Base-by-base conservation (phyloP, 2,113 vertebrate genomes). In the Mesitornis unicolor region DNA sequence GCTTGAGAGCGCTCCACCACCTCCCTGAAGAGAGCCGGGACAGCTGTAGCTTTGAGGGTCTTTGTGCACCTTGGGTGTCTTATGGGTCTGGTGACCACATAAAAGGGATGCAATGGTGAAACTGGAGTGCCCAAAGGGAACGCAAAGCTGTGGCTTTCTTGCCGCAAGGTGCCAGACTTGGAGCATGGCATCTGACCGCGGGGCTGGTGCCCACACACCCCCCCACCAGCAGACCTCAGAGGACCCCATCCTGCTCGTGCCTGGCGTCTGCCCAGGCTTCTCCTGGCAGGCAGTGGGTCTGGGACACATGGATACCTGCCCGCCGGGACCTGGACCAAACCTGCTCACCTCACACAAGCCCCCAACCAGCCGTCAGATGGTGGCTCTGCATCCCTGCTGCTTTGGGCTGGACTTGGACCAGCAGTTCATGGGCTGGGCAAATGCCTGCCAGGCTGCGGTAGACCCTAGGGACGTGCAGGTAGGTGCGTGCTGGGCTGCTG, bases 151-250 rank as follows among this genome's bases (percentile, higher is more conserved):
- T 8, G 64, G 31, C 38, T 88, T 80, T 50, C 43, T 73, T 40
- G 31, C 68, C 1, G 0, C 5, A 3, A 94, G 78, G 81, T 87
- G 81, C 57, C 93, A 96, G 94, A 94, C 94, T 42, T 7, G 59
- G 18, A 85, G 69, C 45, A 2, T 33, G 0, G 29, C 0, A 2
- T 40, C 56, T 22, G 64, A 74, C 50, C 74, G 12, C 0, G 5
- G 82, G 68, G 67, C 69, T 56, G 90, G 28, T 48, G 69, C 77
- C 54, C 0, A 0, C 13, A 17, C 0, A 7, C 87, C 31, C 67
- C 47, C 36, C 64, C 4, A 38, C 77, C 87, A 84, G 89, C 89
- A 93, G 65, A 94, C 81, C 91, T 94, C 70, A 82, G 63, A 91
- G 89, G 94, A 89, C 75, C 94, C 67, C 16, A 28, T 91, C 54